Evolutionary conservation across 1,140 invertebrate genomes (phyloP), one percentile per base, ranked within the genome.

Genomic region (Drosophila novamexicana): DNA sequence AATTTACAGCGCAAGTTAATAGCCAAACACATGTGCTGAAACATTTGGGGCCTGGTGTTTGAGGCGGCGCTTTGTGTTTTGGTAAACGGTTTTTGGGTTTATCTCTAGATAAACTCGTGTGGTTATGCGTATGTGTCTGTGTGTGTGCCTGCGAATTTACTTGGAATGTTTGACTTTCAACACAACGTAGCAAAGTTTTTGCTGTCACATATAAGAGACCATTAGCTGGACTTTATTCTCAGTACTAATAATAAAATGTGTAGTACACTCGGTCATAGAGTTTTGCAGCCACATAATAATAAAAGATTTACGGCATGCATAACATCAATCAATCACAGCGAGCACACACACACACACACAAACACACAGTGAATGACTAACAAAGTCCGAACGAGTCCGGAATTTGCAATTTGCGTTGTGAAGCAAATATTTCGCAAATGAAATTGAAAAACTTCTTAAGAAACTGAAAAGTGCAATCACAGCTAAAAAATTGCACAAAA

Each of bases 1-100:
- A 84, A 81, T 81, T 81, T 77, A 78, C 65, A 63, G 62, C 69
- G 49, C 70, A 59, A 73, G 70, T 59, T 73, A 73, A 73, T 73
- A 53, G 64, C 64, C 63, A 47, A 67, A 73, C 64, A 73, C 70
- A 73, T 73, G 70, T 73, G 70, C 39, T 42, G 37, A 36, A 65
- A 65, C 36, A 65, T 65, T 56, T 52, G 0, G 37, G 14, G 39
- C 8, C 49, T 14, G 12, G 40, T 40, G 44, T 39, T 34, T 10
- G 34, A 9, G 7, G 45, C 14, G 40, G 16, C 16, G 7, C 16
- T 52, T 40, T 7, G 29, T 32, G 37, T 54, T 36, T 18, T 64
- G n/a, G 57, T 22, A 53, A 36, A 37, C 9, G 58, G 10, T 36
- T 10, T 61, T 32, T 29, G 29, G 29, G 32, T 18, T 50, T 37